Conservation (phyloP, 2,113 vertebrate genomes). For the Hydrolagus affinis region DNA sequence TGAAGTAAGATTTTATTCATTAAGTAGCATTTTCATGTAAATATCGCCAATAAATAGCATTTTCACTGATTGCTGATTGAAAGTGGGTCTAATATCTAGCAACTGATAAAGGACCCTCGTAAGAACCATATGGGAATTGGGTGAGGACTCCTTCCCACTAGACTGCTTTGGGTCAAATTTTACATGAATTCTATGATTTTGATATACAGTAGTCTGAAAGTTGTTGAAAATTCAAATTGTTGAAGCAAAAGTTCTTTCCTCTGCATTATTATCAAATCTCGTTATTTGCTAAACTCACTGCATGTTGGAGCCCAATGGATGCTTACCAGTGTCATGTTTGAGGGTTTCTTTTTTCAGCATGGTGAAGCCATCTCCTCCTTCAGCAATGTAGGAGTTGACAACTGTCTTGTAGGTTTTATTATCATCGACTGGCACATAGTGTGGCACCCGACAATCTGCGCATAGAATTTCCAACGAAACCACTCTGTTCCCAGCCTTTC, state of each 20-base stretch:
- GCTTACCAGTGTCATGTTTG: constrained; percentile 75
- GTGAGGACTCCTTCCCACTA: too few species aligned
- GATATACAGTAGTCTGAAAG: too few species aligned
- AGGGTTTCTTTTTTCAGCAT: constrained; percentile 66
- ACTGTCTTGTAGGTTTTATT: constrained; percentile 62
- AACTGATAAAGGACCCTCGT: too few species aligned
- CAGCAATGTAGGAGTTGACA: constrained; percentile 64
- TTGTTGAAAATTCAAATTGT: too few species aligned
- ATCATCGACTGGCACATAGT: constrained; percentile 58
- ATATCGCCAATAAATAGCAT: not conserved
- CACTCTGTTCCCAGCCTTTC: constrained; percentile 53
- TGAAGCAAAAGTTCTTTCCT: too few species aligned
- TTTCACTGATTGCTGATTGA: not conserved
- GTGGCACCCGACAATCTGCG: constrained; percentile 69
- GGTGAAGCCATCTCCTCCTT: constrained; percentile 71
- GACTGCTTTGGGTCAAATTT: too few species aligned
- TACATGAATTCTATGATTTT: too few species aligned
- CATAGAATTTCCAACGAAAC: constrained; percentile 64
- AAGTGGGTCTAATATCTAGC: not conserved
- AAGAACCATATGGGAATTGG: too few species aligned
- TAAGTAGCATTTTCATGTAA: not conserved
- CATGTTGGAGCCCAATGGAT: not conserved
- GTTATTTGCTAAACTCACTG: not conserved
- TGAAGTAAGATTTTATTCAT: constrained; percentile 34
- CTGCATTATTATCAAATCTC: not conserved